Evolutionary conservation across 2,888 invertebrate genomes (phyloP).

Genomic region (Drosophila algonquin): DNA sequence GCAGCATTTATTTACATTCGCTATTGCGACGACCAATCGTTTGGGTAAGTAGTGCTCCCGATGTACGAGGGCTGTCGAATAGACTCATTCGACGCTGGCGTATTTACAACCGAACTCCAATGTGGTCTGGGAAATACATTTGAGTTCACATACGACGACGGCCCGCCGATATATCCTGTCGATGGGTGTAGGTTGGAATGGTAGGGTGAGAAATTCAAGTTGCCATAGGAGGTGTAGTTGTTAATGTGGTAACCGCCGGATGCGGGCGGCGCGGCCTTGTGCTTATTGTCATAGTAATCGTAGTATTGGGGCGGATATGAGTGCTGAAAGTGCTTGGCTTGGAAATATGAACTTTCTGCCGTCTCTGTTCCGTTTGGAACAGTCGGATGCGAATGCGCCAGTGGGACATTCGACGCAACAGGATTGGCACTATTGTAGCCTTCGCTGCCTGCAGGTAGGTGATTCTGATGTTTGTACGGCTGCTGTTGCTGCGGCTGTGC

Average conservation of each 20-base stretch:
- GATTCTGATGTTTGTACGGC: slow-evolving; percentile 63
- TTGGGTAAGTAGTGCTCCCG: slow-evolving; percentile 63
- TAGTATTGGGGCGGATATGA: slow-evolving; percentile 73
- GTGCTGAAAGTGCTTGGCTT: slow-evolving; percentile 68
- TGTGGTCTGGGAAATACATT: slow-evolving; percentile 71
- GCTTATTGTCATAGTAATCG: slow-evolving; percentile 77
- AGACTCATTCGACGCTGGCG: slow-evolving; percentile 61
- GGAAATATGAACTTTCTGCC: slow-evolving; percentile 62
- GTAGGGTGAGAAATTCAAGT: slow-evolving; percentile 78
- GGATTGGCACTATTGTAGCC: slow-evolving; percentile 61
- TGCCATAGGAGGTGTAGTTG: slow-evolving; percentile 76
- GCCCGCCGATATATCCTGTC: slow-evolving; percentile 61
- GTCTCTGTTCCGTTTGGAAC: slow-evolving; percentile 47
- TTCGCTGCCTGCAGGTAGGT: slow-evolving; percentile 50
- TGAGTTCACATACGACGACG: slow-evolving; percentile 66
- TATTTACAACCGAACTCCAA: slow-evolving; percentile 64
- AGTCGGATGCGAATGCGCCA: slow-evolving; percentile 54
- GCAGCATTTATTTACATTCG: slow-evolving; percentile 41
- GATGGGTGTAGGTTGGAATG: slow-evolving; percentile 75
- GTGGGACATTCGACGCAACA: slow-evolving; percentile 57
- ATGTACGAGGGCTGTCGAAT: slow-evolving; percentile 68
- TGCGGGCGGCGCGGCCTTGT: slow-evolving; percentile 55
- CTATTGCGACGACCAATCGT: slow-evolving; percentile 71
- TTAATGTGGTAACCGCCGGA: slow-evolving; percentile 71
- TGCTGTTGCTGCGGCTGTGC: slow-evolving; percentile 45